These are phyloP conservation scores for Propithecus coquereli DNA, from an alignment of 2,113 vertebrate species.

Conservation along the genomic window DNA sequence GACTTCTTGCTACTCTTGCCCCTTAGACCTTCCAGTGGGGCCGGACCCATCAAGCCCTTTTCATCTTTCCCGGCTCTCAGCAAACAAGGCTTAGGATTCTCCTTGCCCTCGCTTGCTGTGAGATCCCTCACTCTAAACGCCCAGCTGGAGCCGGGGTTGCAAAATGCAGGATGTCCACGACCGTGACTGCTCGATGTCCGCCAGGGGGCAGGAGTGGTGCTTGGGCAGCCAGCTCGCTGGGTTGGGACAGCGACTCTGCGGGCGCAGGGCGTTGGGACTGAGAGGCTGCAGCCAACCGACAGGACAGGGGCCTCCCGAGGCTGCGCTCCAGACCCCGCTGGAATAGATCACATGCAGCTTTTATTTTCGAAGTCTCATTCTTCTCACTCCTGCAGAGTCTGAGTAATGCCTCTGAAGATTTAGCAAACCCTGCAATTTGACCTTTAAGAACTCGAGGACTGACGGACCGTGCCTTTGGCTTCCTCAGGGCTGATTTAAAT, in stretches of 20 bases:
- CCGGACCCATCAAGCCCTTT: background rate
- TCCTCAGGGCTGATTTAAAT: background rate
- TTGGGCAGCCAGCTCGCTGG: background rate
- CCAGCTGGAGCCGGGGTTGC: background rate
- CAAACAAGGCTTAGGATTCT: background rate
- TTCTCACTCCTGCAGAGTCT: background rate
- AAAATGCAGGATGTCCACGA: background rate
- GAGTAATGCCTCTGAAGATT: background rate
- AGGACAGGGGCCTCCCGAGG: background rate
- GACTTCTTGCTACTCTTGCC: background rate
- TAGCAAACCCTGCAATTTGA: background rate
- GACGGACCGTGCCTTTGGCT: background rate
- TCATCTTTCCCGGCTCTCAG: background rate
- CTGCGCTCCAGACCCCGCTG: background rate
- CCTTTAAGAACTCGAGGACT: background rate
- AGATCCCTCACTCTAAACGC: background rate
- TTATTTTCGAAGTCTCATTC: background rate
- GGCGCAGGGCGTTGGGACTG: accelerated
- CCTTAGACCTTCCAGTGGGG: background rate
- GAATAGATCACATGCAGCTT: background rate
- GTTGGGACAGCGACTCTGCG: background rate
- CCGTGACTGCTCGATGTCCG: background rate
- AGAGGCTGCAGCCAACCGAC: background rate
- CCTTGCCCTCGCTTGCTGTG: background rate
- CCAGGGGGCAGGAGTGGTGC: background rate